Conservation (phyloP, 1,140 invertebrate genomes). For the Kradibia gibbosae region DNA sequence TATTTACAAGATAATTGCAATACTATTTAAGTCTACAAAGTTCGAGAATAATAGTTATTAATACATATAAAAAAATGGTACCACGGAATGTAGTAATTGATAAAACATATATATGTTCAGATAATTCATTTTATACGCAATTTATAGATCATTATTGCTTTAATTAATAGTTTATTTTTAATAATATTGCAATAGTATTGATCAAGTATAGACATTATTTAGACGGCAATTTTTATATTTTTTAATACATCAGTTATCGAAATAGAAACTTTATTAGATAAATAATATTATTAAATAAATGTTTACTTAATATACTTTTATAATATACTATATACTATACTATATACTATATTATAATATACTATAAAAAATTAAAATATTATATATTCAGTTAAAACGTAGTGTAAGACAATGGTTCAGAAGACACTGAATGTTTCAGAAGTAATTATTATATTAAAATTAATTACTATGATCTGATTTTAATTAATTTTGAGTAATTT, state of each 20-base stretch:
- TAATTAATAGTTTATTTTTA: neutral
- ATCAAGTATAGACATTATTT: slow-evolving; percentile 4
- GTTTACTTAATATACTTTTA: too few relatives aligned
- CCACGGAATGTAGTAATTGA: neutral
- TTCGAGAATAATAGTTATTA: neutral
- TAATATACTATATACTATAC: too few relatives aligned
- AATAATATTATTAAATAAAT: neutral
- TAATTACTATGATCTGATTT: too few relatives aligned
- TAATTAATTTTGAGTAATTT: too few relatives aligned
- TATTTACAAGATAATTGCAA: slow-evolving; percentile 9
- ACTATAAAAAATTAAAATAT: too few relatives aligned
- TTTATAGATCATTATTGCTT: neutral
- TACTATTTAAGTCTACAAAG: slow-evolving; percentile 8
- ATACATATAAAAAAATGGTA: neutral
- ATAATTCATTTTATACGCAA: neutral
- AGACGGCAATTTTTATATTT: neutral
- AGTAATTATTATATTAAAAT: too few relatives aligned
- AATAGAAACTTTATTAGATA: neutral
- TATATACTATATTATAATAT: too few relatives aligned
- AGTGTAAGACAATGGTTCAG: too few relatives aligned
- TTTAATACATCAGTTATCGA: neutral
- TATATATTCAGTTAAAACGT: too few relatives aligned
- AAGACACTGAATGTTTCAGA: too few relatives aligned
- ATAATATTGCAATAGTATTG: neutral
- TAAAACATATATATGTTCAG: neutral